Conservation (phyloP, 2,113 vertebrate species). For the Nycticebus coucang region DNA sequence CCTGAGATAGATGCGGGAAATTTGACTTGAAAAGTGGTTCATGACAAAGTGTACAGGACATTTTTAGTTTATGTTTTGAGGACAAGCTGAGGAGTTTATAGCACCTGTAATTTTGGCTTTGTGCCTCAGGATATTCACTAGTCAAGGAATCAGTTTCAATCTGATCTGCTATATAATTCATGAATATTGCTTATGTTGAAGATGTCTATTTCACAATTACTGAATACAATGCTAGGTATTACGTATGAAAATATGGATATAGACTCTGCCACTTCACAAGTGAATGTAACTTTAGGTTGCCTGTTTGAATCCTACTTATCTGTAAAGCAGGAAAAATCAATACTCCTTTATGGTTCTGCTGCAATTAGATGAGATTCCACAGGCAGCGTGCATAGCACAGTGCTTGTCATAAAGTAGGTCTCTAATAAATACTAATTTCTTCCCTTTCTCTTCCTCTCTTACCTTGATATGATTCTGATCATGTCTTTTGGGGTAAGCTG, state of each 20-base stretch:
- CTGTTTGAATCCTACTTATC: background rate
- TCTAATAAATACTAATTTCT: background rate
- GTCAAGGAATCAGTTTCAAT: background rate
- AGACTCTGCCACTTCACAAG: background rate
- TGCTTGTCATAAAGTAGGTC: background rate
- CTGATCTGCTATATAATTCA: background rate
- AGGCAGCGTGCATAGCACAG: background rate
- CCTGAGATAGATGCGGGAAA: background rate
- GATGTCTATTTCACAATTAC: background rate
- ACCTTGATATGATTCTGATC: background rate
- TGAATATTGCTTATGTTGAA: background rate
- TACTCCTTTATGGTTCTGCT: background rate
- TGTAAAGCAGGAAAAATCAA: background rate
- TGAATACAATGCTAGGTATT: background rate
- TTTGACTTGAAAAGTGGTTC: conserved; percentile 12
- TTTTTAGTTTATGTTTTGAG: background rate
- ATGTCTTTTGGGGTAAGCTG: background rate
- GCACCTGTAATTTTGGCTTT: background rate
- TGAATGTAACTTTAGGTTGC: background rate
- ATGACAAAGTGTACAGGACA: background rate
- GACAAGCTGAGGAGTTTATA: background rate
- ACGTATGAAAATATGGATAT: background rate
- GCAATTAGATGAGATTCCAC: background rate
- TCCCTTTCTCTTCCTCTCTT: background rate
- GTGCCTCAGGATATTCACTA: background rate